Base-by-base conservation (phyloP, 2,113 vertebrate genomes). In the Dendropsophus ebraccatus region DNA sequence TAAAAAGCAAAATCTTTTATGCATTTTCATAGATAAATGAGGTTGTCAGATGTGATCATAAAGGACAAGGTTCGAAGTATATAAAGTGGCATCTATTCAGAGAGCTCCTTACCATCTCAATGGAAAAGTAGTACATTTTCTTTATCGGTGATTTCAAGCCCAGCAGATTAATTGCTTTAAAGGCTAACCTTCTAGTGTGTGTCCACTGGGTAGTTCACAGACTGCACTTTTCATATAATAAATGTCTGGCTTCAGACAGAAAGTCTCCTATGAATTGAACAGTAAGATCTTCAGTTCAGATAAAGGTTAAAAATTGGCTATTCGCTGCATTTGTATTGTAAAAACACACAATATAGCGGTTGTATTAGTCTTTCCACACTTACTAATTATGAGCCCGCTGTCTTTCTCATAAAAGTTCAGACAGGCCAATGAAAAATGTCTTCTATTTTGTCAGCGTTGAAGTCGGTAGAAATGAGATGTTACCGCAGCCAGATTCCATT, bases 341-440 rank as follows among this genome's bases (percentile, higher is more conserved):
- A 37, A 49, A n/a, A 35, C 14, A 37, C n/a, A 47, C n/a, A 49
- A 49, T 2, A 28, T 35, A 54, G 50, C 16, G 41, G 52, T 25
- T 60, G 13, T 79, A 37, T 58, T 41, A 30, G 30, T 79, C 30
- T 79, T 60, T 79, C 54, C 23, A 23, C 58, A 45, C 78, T 35
- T 81, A 41, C 56, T 47, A 65, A 81, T 81, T 81, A 81, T 81
- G 56, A 25, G n/a, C 56, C 78, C 14, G 9, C 35, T 81, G 32
- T 58, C 5, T 78, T 30, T 7, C 75, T 78, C 75, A 56, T 78
- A 78, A 52, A 28, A 65, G 28, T 79, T 58, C 25, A 79, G 77
- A 79, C 52, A 79, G 54, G 13, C 16, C 17, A 30, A 54, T 81
- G 56, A 81, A 65, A 81, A 65, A 81, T 65, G 6, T 81, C 11